These are phyloP conservation scores for Sclerodermus sp. DNA, from an alignment of 2,888 invertebrate species.

Conservation along the genomic window DNA sequence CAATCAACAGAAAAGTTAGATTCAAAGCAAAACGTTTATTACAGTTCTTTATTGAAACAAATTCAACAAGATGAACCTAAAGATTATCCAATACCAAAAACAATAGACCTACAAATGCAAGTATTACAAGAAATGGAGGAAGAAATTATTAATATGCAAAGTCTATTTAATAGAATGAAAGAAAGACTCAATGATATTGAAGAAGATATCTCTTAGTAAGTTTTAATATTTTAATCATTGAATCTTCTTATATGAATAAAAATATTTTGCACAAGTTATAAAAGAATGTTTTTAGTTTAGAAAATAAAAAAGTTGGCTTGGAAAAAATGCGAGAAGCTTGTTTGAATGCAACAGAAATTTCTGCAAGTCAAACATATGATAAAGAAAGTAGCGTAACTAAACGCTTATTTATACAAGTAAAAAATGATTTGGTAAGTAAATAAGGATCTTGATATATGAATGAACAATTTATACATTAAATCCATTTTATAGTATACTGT, in stretches of 20 bases:
- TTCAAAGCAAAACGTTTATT: slow-evolving; percentile 26
- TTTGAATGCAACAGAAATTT: slow-evolving; percentile 21
- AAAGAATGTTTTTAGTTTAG: slow-evolving; percentile 31
- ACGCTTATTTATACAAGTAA: slow-evolving; percentile 31
- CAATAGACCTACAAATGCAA: slow-evolving; percentile 31
- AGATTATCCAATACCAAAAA: slow-evolving; percentile 35
- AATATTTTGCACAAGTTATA: neutral
- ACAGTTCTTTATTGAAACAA: slow-evolving; percentile 23
- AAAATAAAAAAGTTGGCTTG: slow-evolving; percentile 33
- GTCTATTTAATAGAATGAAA: slow-evolving; percentile 16
- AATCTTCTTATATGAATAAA: no score
- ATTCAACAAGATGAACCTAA: slow-evolving; percentile 23
- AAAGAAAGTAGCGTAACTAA: slow-evolving; percentile 27
- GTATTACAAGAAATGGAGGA: slow-evolving; percentile 30
- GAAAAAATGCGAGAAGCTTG: slow-evolving; percentile 38
- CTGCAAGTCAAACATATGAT: slow-evolving; percentile 22
- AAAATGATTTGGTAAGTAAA: slow-evolving; percentile 40
- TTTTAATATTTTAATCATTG: slow-evolving; percentile 7
- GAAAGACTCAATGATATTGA: slow-evolving; percentile 22
- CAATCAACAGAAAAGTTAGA: slow-evolving; percentile 23
- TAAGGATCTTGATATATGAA: neutral
- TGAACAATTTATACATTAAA: neutral
- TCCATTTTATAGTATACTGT: slow-evolving; percentile 27
- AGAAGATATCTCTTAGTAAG: slow-evolving; percentile 37
- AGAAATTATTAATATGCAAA: slow-evolving; percentile 20